Evolutionary conservation across 2,113 vertebrate species (phyloP).

Genomic region (Leuciscus idus): DNA sequence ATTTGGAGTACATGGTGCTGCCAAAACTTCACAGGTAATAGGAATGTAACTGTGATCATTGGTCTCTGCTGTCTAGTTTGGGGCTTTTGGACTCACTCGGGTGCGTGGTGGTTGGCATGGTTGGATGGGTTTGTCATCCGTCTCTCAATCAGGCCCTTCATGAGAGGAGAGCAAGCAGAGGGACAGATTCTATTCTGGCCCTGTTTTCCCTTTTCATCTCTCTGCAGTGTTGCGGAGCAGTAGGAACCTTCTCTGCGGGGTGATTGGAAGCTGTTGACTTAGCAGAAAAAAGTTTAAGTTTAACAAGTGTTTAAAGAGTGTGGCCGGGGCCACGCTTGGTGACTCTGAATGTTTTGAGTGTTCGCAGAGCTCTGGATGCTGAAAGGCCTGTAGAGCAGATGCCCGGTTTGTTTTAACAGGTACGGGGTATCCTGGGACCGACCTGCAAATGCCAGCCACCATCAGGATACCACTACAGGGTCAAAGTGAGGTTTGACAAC

Average conservation of each 20-base stretch:
- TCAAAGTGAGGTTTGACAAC: slow-evolving; percentile 22
- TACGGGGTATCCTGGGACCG: slow-evolving; percentile 25
- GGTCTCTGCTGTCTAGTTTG: slow-evolving; percentile 75
- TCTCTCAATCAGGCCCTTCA: slow-evolving; percentile 76
- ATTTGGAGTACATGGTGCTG: slow-evolving; percentile 69
- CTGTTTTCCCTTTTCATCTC: slow-evolving; percentile 28
- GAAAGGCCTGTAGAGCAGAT: slow-evolving; percentile 36
- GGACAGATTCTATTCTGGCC: slow-evolving; percentile 47
- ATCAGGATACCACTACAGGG: slow-evolving; percentile 35
- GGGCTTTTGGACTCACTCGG: slow-evolving; percentile 71
- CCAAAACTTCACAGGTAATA: slow-evolving; percentile 75
- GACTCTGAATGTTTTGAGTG: slow-evolving; percentile 77
- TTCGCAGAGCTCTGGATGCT: slow-evolving; percentile 69
- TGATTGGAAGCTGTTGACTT: slow-evolving; percentile 77
- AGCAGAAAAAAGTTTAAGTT: slow-evolving; percentile 71
- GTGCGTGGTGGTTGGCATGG: slow-evolving; percentile 62
- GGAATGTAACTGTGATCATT: slow-evolving; percentile 70
- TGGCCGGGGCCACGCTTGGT: slow-evolving; percentile 71
- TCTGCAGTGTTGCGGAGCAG: slow-evolving; percentile 32
- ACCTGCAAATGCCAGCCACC: slow-evolving; percentile 1
- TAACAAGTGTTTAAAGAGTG: slow-evolving; percentile 79
- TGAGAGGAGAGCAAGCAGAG: slow-evolving; percentile 55
- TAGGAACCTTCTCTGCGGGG: slow-evolving; percentile 59
- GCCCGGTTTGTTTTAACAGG: slow-evolving; percentile 51
- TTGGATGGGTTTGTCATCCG: slow-evolving; percentile 65